These are phyloP conservation scores for Hemichromis elongatus DNA, from an alignment of 2,113 vertebrate species.

Conservation along the genomic window DNA sequence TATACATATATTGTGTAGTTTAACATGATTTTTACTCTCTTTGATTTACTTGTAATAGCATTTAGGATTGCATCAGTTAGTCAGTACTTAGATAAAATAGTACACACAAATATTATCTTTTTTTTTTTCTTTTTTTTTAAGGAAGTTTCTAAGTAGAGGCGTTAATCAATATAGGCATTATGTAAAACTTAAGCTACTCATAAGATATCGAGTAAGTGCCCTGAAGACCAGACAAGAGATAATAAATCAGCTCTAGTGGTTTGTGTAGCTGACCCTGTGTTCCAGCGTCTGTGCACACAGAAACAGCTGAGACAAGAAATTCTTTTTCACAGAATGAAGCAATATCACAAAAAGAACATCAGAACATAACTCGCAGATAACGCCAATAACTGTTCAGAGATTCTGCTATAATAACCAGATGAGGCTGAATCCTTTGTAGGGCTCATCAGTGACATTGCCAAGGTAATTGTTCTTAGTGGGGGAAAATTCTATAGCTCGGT, in stretches of 20 bases:
- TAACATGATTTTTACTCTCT: neutral
- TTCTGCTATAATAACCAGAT: slow-evolving; percentile 37
- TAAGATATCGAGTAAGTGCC: neutral
- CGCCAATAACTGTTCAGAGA: slow-evolving; percentile 28
- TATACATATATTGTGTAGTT: neutral
- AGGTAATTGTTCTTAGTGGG: slow-evolving; percentile 33
- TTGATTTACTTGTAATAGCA: neutral
- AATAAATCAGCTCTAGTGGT: neutral
- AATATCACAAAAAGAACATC: slow-evolving; percentile 29
- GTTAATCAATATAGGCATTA: neutral
- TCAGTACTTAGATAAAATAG: neutral
- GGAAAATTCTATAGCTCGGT: slow-evolving; percentile 14
- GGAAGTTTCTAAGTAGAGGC: neutral
- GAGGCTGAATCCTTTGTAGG: slow-evolving; percentile 20
- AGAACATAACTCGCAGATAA: slow-evolving; percentile 46
- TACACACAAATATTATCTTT: neutral
- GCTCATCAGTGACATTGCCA: slow-evolving; percentile 46
- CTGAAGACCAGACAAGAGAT: neutral
- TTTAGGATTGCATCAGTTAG: neutral
- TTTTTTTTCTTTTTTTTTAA: too few relatives aligned
- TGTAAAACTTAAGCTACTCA: neutral
- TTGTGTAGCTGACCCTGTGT: neutral
- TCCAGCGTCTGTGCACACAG: neutral
- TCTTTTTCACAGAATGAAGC: slow-evolving; percentile 6
- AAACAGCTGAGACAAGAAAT: neutral